phyloP scores from a whole-genome alignment of 2,888 invertebrate genomes.

The Melinaea marsaeus region DNA sequence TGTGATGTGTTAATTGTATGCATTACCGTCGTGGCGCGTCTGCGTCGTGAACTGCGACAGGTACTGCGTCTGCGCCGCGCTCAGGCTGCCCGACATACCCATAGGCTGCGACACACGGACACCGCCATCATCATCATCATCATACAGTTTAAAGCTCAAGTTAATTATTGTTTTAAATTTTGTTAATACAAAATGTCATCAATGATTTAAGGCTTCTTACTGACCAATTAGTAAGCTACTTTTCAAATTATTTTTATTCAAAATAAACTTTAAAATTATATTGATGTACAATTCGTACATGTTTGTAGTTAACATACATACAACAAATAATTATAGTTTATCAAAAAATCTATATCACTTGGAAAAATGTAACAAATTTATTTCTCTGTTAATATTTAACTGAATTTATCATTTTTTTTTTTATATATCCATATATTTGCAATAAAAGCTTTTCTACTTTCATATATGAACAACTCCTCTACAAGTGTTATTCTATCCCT shows the following conservation, averaged over 20 bases:
- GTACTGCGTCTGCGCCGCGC: slow-evolving; percentile 82
- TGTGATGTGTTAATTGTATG: slow-evolving; percentile 20
- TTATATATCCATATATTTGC: neutral
- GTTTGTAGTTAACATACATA: too few species aligned
- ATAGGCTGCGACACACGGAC: slow-evolving; percentile 59
- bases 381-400: too few species aligned
- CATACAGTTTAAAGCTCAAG: too few species aligned
- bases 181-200: neutral
- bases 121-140: neutral
- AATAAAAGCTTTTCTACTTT: neutral
- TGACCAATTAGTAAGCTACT: too few species aligned
- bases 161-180: neutral
- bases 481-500: neutral
- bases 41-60: slow-evolving; percentile 74
- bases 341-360: too few species aligned
- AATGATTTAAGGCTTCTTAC: too few species aligned
- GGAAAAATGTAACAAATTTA: too few species aligned
- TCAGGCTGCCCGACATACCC: slow-evolving; percentile 77
- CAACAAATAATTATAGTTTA: too few species aligned
- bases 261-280: too few species aligned
- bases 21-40: slow-evolving; percentile 62
- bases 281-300: too few species aligned
- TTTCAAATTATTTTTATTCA: too few species aligned
- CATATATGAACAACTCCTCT: neutral
- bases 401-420: too few species aligned